Base-by-base conservation (phyloP, 1,140 invertebrate genomes). In the Musca domestica region DNA sequence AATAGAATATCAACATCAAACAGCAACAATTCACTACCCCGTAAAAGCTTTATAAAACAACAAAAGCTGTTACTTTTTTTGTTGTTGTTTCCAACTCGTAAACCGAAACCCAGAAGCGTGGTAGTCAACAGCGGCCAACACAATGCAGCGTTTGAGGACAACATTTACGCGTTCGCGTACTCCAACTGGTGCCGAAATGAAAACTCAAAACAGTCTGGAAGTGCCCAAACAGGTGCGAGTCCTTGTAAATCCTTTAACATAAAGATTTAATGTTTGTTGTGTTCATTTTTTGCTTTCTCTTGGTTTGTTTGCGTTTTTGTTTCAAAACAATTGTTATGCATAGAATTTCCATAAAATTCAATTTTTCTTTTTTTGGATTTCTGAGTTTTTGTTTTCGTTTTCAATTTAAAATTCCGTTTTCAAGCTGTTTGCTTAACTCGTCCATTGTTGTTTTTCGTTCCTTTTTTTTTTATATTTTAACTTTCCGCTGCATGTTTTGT, bases 151-250 rank as follows among this genome's bases (percentile, higher is more conserved):
- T 75, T 84, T 94, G 84, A 89, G 91, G 71, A 92, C 90, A 77
- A 93, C 92, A 64, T 93, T 94, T 85, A 92, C 91, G 83, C 88
- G 92, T 73, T 93, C 92, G 73, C 87, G 90, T 69, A 94, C 92
- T 66, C 92, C 92, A 34, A 94, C 92, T 61, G 91, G 91, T 63
- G 90, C 91, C 72, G 92, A 94, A 82, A 93, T 94, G 92, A 94
- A 94, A 85, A 92, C 91, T 67, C 92, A 94, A 81, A 92, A 90
- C 84, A 94, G 92, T 80, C 87, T 94, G 67, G 92, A 94, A 81
- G 92, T 94, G 67, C 92, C 92, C 46, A 93, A 93, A 77, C 92
- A 93, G 85, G 89, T 93, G 72, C 81, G 83, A 69, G 48, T 52
- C 9, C n/a, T 15, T 63, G 46, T 47, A 7, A 19, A 19, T 51